Percentiles rank a stretch among this genome's conserved stretches.
phyloP scores from a whole-genome alignment of 2,888 invertebrate species.

The Eurytoma adleriae region DNA sequence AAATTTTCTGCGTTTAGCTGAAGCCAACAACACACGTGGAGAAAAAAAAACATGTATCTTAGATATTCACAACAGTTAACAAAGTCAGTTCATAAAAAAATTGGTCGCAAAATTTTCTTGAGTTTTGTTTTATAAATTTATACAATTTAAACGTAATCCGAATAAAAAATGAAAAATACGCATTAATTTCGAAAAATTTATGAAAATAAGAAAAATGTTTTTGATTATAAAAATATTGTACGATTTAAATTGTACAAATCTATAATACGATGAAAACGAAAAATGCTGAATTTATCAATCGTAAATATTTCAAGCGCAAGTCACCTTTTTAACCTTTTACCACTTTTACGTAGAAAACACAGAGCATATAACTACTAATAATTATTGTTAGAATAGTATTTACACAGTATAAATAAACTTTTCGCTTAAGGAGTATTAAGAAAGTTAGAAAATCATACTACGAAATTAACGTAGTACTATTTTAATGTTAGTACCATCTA shows the following conservation, averaged over 20 bases:
- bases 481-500: conserved; percentile 37
- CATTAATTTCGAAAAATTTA: background rate
- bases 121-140: conserved; percentile 28
- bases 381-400: conserved; percentile 39
- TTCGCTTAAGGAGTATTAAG: conserved; percentile 48
- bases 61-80: conserved; percentile 30
- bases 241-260: conserved; percentile 31
- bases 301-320: conserved; percentile 40
- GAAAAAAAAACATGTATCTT: conserved; percentile 20
- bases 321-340: conserved; percentile 38
- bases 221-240: background rate
- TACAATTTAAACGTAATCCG: conserved; percentile 19
- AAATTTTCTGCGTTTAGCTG: conserved; percentile 22
- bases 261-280: conserved; percentile 25
- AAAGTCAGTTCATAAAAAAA: conserved; percentile 41
- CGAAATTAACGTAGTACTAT: conserved; percentile 31
- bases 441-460: conserved; percentile 40
- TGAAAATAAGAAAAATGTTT: conserved; percentile 5
- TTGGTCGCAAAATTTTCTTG: conserved; percentile 34
- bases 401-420: conserved; percentile 47
- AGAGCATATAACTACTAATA: conserved; percentile 43
- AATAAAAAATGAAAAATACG: background rate
- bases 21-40: conserved; percentile 7
- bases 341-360: conserved; percentile 43
- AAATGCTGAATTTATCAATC: conserved; percentile 40